Evolutionary conservation across 2,113 vertebrate species (phyloP).

Genomic region (Labrus mixtus): DNA sequence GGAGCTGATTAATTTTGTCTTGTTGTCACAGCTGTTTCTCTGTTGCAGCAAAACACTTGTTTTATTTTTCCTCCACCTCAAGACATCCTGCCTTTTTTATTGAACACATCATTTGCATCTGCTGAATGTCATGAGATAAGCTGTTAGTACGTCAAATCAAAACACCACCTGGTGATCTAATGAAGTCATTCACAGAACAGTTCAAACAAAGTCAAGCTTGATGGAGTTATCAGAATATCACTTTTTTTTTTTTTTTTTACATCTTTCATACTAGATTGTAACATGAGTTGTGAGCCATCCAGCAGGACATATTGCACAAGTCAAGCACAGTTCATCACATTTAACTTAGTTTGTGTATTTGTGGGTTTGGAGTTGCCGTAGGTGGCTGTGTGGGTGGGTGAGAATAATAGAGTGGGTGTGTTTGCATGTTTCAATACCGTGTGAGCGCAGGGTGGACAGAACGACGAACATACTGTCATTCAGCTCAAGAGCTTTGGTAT

Average conservation of each 20-base stretch:
- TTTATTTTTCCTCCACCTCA: conserved; percentile 54
- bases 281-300: conserved; percentile 27
- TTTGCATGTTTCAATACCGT: conserved; percentile 25
- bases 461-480: conserved; percentile 36
- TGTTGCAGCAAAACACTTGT: conserved; percentile 26
- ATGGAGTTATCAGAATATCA: neutral
- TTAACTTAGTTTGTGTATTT: neutral
- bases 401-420: conserved; percentile 27
- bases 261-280: conserved; percentile 42
- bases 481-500: conserved; percentile 7
- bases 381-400: conserved; percentile 28
- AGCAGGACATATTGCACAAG: conserved; percentile 17
- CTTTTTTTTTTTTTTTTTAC: too few relatives aligned
- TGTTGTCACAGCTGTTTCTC: conserved; percentile 69
- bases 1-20: conserved; percentile 31
- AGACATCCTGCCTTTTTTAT: conserved; percentile 58
- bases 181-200: conserved; percentile 2
- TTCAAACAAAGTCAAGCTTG: neutral
- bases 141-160: neutral
- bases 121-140: conserved; percentile 47
- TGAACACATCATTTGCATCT: conserved; percentile 61
- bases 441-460: conserved; percentile 33
- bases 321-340: conserved; percentile 40
- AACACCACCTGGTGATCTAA: conserved; percentile 23
- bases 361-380: neutral